Conservation (phyloP, 2,888 invertebrate species). For the Cryptus viduatorius region DNA sequence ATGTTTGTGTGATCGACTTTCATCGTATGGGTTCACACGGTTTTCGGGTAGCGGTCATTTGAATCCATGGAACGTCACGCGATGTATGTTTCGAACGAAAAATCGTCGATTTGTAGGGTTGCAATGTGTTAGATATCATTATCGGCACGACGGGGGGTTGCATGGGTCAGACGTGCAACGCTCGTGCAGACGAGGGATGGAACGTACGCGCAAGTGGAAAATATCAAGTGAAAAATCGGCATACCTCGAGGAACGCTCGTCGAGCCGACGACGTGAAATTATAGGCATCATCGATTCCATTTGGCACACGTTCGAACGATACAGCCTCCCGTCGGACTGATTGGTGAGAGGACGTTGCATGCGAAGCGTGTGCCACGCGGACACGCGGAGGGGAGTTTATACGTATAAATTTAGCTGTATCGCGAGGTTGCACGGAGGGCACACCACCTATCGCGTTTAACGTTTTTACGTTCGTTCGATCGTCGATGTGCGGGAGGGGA, state of each 20-base stretch:
- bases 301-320: conserved; percentile 55
- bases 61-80: background rate
- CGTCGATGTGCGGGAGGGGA: conserved; percentile 38
- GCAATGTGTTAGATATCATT: background rate
- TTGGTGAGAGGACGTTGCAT: conserved; percentile 59
- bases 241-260: conserved; percentile 26
- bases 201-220: background rate
- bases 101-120: background rate
- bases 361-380: conserved; percentile 27
- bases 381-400: background rate
- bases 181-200: background rate
- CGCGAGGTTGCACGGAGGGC: conserved; percentile 20
- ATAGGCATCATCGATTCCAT: conserved; percentile 66
- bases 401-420: conserved; percentile 30
- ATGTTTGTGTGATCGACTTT: conserved; percentile 35
- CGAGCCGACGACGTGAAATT: conserved; percentile 64
- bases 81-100: conserved; percentile 20
- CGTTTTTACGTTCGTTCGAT: conserved; percentile 51
- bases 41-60: conserved; percentile 35
- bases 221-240: conserved; percentile 18
- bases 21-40: conserved; percentile 4
- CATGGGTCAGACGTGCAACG: background rate
- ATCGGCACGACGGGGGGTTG: background rate
- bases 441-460: conserved; percentile 58
- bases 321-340: conserved; percentile 47